Percentiles rank a stretch among this genome's conserved stretches.
Conservation (phyloP, 2,113 vertebrate species). For the Python bivittatus region DNA sequence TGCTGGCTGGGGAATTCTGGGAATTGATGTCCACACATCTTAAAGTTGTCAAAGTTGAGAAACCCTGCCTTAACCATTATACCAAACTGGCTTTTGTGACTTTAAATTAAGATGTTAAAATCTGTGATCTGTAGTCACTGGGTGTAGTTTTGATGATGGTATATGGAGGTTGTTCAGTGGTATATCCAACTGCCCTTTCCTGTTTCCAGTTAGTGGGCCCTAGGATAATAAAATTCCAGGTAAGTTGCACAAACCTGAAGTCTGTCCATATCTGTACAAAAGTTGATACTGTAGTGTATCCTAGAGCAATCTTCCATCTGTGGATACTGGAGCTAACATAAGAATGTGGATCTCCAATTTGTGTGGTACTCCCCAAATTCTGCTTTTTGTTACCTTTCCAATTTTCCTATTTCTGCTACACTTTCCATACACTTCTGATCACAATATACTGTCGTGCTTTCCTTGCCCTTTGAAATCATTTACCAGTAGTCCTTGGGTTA, state of each 20-base stretch:
- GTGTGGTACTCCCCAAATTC: not conserved
- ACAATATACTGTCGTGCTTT: conserved; percentile 37
- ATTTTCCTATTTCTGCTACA: not conserved
- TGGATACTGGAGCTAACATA: not conserved
- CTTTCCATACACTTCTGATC: no score
- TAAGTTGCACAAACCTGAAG: not conserved
- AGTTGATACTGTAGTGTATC: not conserved
- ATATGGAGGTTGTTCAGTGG: no score
- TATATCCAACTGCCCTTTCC: not conserved
- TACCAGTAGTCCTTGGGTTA: no score
- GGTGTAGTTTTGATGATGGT: no score
- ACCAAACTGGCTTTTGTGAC: no score
- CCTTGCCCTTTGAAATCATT: conserved; percentile 3
- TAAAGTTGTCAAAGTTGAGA: no score
- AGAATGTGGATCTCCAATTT: not conserved
- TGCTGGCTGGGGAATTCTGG: no score
- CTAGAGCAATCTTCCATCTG: not conserved
- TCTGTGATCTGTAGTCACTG: no score
- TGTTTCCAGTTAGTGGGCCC: not conserved
- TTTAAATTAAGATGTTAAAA: no score
- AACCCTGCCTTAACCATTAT: no score
- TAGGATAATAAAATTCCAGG: not conserved
- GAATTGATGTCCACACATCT: no score
- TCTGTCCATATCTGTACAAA: not conserved
- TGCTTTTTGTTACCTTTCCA: not conserved